Base-by-base conservation (phyloP, 2,113 vertebrate genomes). In the Stegostoma tigrinum region DNA sequence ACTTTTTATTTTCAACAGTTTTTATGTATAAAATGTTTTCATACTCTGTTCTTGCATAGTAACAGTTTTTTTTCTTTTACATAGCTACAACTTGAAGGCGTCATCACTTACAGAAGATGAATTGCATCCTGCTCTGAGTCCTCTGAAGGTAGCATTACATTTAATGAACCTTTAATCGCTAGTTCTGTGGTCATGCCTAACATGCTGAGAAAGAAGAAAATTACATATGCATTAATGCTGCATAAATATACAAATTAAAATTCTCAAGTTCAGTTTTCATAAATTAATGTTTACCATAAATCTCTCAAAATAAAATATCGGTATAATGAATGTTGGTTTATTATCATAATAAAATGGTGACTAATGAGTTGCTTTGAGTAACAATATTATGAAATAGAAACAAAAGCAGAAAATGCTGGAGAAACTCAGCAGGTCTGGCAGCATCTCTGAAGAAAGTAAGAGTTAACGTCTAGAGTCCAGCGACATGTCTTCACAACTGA, bases 41-140 rank as follows among this genome's bases (percentile, higher is more conserved):
- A 72, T 48, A 45, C n/a, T 45, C 67, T 95, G 64, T 94, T 23
- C 70, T 27, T 95, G 42, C 67, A 95, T 30, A 90, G 2, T 34
- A 90, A 90, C 42, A 61, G 0, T 52, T 17, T 72, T 95, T 68
- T 67, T 94, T 72, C 38, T 95, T 72, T 95, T 72, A n/a, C 68
- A 19, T 45, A 95, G 94, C 67, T 95, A 68, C 94, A 95, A 52
- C 94, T 95, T 48, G 94, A 95, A 95, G 94, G 67, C 52, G 21
- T 95, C 12, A 95, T 95, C 34, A 72, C 68, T 72, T 95, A 27
- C 94, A 95, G 68, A 23, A 95, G 27, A 52, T 95, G 67, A 95
- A 52, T n/a, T 45, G 68, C 94, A 34, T 27, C 64, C 68, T 95
- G 94, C 68, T 45, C 45, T 70, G 27, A 94, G 5, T 70, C 8